These are phyloP conservation scores for Drosophila kuntzei DNA, from an alignment of 2,888 invertebrate species.

Conservation along the genomic window DNA sequence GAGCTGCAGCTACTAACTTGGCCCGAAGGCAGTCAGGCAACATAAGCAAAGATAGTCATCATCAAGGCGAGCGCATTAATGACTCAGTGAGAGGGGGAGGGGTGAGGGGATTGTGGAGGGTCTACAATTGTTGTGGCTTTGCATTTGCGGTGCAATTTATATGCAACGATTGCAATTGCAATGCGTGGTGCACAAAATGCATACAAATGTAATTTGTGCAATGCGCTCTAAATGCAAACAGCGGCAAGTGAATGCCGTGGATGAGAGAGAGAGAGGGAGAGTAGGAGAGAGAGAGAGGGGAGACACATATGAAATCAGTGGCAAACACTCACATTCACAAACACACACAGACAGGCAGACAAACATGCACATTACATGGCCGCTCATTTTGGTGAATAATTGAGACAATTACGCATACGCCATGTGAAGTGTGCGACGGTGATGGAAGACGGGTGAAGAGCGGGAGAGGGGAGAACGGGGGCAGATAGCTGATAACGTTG, in stretches of 20 bases:
- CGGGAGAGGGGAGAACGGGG: neutral
- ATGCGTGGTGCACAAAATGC: conserved; percentile 78
- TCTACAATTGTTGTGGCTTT: conserved; percentile 74
- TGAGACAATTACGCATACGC: conserved; percentile 80
- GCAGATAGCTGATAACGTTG: conserved; percentile 3
- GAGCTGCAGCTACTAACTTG: neutral
- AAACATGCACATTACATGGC: conserved; percentile 53
- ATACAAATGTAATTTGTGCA: conserved; percentile 78
- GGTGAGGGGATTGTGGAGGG: neutral
- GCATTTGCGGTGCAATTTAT: conserved; percentile 77
- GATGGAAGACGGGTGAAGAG: neutral
- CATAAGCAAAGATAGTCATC: conserved; percentile 78
- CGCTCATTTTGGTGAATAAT: conserved; percentile 80
- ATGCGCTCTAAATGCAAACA: conserved; percentile 67
- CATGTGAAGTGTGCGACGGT: conserved; percentile 43
- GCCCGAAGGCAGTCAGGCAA: conserved; percentile 47
- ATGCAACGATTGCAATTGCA: conserved; percentile 80
- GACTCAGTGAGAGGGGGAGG: conserved; percentile 44
- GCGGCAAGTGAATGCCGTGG: conserved; percentile 24
- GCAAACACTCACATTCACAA: conserved; percentile 33
- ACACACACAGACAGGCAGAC: conserved; percentile 17
- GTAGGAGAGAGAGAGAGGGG: neutral
- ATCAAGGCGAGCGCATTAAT: conserved; percentile 76
- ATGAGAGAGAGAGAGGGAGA: neutral
- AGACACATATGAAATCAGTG: conserved; percentile 73